These are phyloP conservation scores for Fabriciana adippe DNA, from an alignment of 2,888 invertebrate species.

Conservation along the genomic window DNA sequence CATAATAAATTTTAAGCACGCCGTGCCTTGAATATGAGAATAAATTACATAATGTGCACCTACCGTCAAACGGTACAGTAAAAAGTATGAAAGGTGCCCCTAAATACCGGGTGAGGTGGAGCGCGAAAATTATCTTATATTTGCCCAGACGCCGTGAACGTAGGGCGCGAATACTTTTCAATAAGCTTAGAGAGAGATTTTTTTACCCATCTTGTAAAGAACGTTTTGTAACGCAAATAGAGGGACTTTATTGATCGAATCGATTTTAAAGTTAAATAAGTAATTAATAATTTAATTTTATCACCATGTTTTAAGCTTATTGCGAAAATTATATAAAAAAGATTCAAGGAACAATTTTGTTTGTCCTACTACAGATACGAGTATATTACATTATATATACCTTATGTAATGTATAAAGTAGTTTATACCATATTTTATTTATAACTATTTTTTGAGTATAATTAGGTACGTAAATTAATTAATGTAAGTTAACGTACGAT, in stretches of 20 bases:
- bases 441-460: too few relatives aligned
- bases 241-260: constrained; percentile 69
- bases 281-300: constrained; percentile 34
- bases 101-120: constrained; percentile 80
- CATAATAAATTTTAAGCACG: constrained; percentile 31
- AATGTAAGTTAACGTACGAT: too few relatives aligned
- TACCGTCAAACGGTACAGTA: constrained; percentile 72
- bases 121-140: constrained; percentile 82
- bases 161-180: constrained; percentile 82
- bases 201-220: constrained; percentile 74
- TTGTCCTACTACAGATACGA: too few relatives aligned
- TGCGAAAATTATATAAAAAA: too few relatives aligned
- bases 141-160: constrained; percentile 81
- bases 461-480: too few relatives aligned
- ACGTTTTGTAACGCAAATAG: constrained; percentile 67
- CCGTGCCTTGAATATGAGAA: constrained; percentile 70
- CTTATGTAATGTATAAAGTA: too few relatives aligned
- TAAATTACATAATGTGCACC: constrained; percentile 72
- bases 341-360: too few relatives aligned
- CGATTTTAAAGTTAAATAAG: constrained; percentile 38
- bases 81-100: constrained; percentile 81
- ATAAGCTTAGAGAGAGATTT: constrained; percentile 80
- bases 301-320: background rate
- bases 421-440: too few relatives aligned
- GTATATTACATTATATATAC: too few relatives aligned